These are phyloP conservation scores for Bombus pascuorum DNA, from an alignment of 1,140 invertebrate genomes.

Conservation along the genomic window DNA sequence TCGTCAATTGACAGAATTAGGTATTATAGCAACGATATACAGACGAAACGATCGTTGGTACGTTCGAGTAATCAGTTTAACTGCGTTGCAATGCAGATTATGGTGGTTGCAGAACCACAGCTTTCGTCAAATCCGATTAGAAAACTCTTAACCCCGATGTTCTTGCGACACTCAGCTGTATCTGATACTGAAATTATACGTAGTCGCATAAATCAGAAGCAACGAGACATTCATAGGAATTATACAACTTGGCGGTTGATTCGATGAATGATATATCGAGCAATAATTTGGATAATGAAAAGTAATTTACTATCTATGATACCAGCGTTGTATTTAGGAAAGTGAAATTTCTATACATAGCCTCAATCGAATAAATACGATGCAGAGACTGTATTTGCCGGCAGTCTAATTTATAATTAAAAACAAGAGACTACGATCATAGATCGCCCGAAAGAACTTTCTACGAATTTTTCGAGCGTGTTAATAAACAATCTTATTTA, in stretches of 20 bases:
- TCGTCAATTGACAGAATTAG: not conserved
- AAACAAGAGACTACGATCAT: not conserved
- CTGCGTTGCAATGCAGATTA: slow-evolving; percentile 62
- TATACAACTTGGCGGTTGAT: not conserved
- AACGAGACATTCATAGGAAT: not conserved
- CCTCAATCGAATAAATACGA: too few species aligned
- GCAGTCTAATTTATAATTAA: too few species aligned
- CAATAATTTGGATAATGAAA: too few species aligned
- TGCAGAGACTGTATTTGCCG: not conserved
- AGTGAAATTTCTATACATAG: too few species aligned
- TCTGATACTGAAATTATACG: not conserved
- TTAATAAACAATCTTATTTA: not conserved
- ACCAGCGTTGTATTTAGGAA: too few species aligned
- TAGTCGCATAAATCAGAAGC: too few species aligned
- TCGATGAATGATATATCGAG: not conserved
- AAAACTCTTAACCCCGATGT: slow-evolving; percentile 59
- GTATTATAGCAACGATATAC: slow-evolving; percentile 4
- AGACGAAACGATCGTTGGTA: not conserved
- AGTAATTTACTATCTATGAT: too few species aligned
- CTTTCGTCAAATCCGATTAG: slow-evolving; percentile 66
- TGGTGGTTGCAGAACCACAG: slow-evolving; percentile 41
- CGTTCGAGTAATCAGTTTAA: slow-evolving; percentile 67
- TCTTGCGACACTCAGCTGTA: not conserved
- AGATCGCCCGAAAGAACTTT: not conserved
- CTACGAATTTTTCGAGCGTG: not conserved